Base-by-base conservation (phyloP, 2,797 vertebrate species). In the Ceryle rudis region DNA sequence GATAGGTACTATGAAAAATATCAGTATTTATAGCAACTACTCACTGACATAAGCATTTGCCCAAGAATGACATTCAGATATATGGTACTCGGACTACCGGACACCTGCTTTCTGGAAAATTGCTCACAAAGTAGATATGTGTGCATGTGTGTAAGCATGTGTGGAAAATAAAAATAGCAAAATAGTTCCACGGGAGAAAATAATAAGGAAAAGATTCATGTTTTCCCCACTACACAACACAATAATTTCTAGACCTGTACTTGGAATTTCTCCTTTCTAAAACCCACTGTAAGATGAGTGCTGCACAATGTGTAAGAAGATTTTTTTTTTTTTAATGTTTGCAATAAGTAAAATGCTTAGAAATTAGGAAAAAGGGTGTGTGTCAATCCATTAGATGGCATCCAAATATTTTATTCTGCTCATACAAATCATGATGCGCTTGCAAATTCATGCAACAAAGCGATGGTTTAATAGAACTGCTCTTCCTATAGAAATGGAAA, bases 401-500 rank as follows among this genome's bases (percentile, higher is more conserved):
- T 85, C 65, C 77, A 96, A 87, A 93, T 95, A 85, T 65, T 95
- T 89, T 72, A 78, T 92, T 96, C 92, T 89, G 67, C 87, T 85
- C 74, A 58, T 65, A 94, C 61, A 94, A 97, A 91, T 90, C 94
- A 28, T 61, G 89, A 70, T 84, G 92, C 0, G 33, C 81, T 89
- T 96, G 91, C 91, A 95, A 95, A 94, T 94, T 91, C 89, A 37
- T 49, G 81, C 60, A 92, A 90, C 79, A 95, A 96, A 96, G 85
- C 29, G 0, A 54, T 33, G 94, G 84, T 78, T 94, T 93, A 88
- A 93, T 81, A 92, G 97, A 97, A 95, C 81, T 86, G 66, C 65
- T 96, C 90, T 96, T 97, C 72, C 66, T 86, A 92, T 64, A 96
- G 92, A 83, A 95, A 96, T 75, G 54, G 80, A 91, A 97, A 55